phyloP scores from a whole-genome alignment of 2,797 vertebrate species.

The Gadopsis marmoratus region DNA sequence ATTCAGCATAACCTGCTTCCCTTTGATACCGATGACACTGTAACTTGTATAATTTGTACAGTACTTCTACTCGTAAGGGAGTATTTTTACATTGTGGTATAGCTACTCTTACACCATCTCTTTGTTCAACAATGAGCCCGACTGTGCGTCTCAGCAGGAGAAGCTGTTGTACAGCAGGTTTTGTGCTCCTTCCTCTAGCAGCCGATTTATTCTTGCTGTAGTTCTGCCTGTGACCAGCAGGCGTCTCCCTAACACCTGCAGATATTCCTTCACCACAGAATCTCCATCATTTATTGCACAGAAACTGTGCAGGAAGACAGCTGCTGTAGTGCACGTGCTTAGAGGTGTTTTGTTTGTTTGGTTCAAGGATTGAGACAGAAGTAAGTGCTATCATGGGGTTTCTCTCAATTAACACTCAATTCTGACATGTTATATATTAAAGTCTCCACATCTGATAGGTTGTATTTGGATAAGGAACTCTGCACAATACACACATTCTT shows the following conservation, averaged over 20 bases:
- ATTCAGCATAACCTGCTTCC: neutral
- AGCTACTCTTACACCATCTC: neutral
- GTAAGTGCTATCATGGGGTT: neutral
- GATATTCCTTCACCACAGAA: neutral
- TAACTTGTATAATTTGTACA: neutral
- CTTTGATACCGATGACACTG: neutral
- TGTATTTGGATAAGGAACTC: no score
- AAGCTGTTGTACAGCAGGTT: neutral
- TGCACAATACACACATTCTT: no score
- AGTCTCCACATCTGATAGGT: no score
- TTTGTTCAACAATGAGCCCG: neutral
- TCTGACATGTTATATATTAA: no score
- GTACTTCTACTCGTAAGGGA: neutral
- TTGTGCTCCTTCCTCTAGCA: neutral
- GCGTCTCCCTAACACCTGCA: conserved; percentile 37
- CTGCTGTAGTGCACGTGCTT: neutral
- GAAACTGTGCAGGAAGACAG: neutral
- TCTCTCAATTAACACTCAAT: neutral
- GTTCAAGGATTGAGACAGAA: neutral
- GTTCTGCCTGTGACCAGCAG: conserved; percentile 52
- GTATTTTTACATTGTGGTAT: neutral
- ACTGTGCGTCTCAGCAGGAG: neutral
- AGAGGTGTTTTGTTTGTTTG: neutral
- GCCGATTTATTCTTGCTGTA: conserved; percentile 33
- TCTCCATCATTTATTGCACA: neutral